Base-by-base conservation (phyloP, 2,113 vertebrate species). In the Chamaetylas fuelleborni region DNA sequence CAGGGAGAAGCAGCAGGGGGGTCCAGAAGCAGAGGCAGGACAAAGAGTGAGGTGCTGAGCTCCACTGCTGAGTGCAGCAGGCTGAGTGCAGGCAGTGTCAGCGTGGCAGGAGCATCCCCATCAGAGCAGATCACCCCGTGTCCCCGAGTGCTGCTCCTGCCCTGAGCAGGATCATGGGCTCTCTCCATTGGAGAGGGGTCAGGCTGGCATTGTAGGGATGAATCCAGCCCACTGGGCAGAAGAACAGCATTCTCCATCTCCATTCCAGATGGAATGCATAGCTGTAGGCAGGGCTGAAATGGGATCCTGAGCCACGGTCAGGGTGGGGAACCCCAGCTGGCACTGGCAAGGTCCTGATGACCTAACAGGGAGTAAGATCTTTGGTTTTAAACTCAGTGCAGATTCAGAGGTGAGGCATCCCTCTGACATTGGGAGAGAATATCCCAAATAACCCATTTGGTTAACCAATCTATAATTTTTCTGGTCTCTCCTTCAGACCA, bases 261-360 rank as follows among this genome's bases (percentile, higher is more conserved):
- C 31, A 53, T 8, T 24, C 4, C 9, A 9, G 26, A 3, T 0
- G 2, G 14, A 31, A 43, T 6, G 2, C 17, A 19, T 4, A 70
- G 51, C 45, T 1, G 0, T 19, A 33, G 13, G 5, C 2, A 5
- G n/a, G 36, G 50, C 23, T 89, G 34, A 71, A 71, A 80, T 6
- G 22, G 40, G 31, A 56, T 56, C 47, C 67, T 62, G 73, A 62
- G 36, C 29, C 9, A 38, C 5, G 31, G n/a, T 16, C 18, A 34
- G n/a, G 43, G 17, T 19, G 2, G 12, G 24, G 14, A 48, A 45
- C 23, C 16, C 16, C 64, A 47, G 25, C 9, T 48, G 38, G 51
- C 38, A 31, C n/a, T 34, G 33, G 19, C 26, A 48, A 80, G 45
- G 67, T 38, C 53, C 53, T 72, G 5, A 47, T 60, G n/a, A 73